Base-by-base conservation (phyloP, 2,888 invertebrate genomes). In the Tillus elongatus region DNA sequence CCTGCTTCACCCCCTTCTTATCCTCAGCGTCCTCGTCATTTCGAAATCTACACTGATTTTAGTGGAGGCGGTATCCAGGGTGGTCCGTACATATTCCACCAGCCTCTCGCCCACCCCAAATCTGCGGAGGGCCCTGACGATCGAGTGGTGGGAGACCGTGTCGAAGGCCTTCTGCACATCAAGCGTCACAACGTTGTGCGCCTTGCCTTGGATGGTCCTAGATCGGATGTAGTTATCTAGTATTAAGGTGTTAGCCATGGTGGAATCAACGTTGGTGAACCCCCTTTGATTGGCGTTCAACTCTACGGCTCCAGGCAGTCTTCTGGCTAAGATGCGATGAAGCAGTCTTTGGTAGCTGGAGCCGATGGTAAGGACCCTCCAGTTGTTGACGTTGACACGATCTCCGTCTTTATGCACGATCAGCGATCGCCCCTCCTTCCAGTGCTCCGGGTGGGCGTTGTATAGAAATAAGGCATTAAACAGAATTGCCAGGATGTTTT, bases 41-140 rank as follows among this genome's bases (percentile, higher is more conserved):
- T 2, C 35, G 4, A 3, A 8, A 10, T 40, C 43, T 2, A 38
- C 41, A n/a, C 34, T 39, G 34, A 46, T 40, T 24, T 19, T 19
- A 3, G 47, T 49, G 3, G 35, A 15, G 2, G 41, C 10, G 10
- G 31, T 10, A 10, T 11, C 10, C n/a, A 42, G n/a, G n/a, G n/a
- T n/a, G n/a, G n/a, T n/a, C n/a, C n/a, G n/a, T n/a, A n/a, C n/a
- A n/a, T n/a, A n/a, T n/a, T n/a, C n/a, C n/a, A n/a, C n/a, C n/a
- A n/a, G n/a, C n/a, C n/a, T n/a, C n/a, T n/a, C n/a, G n/a, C n/a
- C n/a, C n/a, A n/a, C n/a, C n/a, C n/a, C n/a, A n/a, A n/a, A n/a
- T n/a, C n/a, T n/a, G n/a, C n/a, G 13, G 13, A 66, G 50, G 6
- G 58, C 50, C 2, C 49, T 43, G 1, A 8, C 3, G n/a, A 62